Evolutionary conservation across 2,113 vertebrate genomes (phyloP), one percentile per base, ranked within the genome.

Genomic region (Odocoileus hemionus): DNA sequence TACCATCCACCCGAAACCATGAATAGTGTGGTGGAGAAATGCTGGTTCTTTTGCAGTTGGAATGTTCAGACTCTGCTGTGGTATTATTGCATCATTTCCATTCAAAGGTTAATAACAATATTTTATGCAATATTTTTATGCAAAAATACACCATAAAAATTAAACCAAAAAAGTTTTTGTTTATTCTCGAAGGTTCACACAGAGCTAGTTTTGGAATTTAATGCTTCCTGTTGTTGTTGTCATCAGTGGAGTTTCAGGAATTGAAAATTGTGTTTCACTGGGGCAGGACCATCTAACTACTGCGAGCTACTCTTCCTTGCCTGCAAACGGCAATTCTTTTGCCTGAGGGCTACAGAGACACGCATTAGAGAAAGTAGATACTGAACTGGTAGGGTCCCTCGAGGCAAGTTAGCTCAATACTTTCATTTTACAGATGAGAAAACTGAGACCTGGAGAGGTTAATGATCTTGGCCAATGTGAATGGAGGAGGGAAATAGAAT

Each of bases 381-480:
- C 14, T 7, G 33, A 82, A 15, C 21, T 19, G 57, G n/a, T 36
- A 61, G 57, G 79, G n/a, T 57, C 67, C 64, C 90, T 54, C 28
- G 91, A 39, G 67, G 54, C n/a, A 55, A 19, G 70, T 43, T 61
- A 26, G 21, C 43, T 90, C n/a, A n/a, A 84, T 30, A 33, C n/a
- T 93, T 64, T 94, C 39, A 54, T 91, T 86, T 92, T 86, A 85
- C 50, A 95, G 85, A 86, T 25, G 74, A 95, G 85, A 55, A 97
- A 92, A 91, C 83, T 50, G 79, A 97, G 88, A 80, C 16, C 7
- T 54, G 28, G 33, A 57, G 43, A 92, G 64, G 85, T 82, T 88
- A 84, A 91, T 76, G 82, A 60, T 83, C 52, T 86, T 47, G 54
- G 64, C 39, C 88, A 88, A 36, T 84, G 52, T 84, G 57, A 83